Conservation (phyloP, 2,113 vertebrate genomes). For the Epinephelus lanceolatus region DNA sequence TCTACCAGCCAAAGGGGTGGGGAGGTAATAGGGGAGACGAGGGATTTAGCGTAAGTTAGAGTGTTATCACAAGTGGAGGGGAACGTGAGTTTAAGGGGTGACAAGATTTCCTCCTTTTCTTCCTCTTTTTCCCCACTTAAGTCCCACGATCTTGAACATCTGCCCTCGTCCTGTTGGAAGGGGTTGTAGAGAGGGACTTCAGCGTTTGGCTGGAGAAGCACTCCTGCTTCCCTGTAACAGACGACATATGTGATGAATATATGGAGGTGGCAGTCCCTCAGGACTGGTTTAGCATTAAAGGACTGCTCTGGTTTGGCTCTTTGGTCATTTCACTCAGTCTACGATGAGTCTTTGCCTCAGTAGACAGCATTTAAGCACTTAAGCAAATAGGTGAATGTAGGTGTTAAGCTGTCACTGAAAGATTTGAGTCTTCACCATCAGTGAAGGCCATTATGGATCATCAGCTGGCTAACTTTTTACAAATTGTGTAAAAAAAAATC, state of each 20-base stretch:
- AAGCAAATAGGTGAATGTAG: not conserved
- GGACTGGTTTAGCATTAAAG: not conserved
- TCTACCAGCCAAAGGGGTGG: slow-evolving; percentile 66
- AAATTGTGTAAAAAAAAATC: not conserved
- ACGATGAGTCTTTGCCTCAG: not conserved
- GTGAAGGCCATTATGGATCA: not conserved
- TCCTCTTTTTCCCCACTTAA: slow-evolving; percentile 61
- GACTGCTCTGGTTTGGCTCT: slow-evolving; percentile 1
- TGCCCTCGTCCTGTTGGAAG: slow-evolving; percentile 62
- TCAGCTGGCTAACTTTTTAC: not conserved
- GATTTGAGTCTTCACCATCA: not conserved
- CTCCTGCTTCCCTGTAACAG: slow-evolving; percentile 91
- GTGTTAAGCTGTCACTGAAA: not conserved
- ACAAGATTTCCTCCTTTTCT: slow-evolving; percentile 59
- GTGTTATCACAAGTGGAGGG: slow-evolving; percentile 68
- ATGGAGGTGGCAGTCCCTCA: not conserved
- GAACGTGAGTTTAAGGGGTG: slow-evolving; percentile 43
- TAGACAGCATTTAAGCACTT: not conserved
- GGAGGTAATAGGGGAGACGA: slow-evolving; percentile 35
- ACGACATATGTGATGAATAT: slow-evolving; percentile 23
- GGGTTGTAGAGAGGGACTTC: slow-evolving; percentile 75
- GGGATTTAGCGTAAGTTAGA: slow-evolving; percentile 69
- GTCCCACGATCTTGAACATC: slow-evolving; percentile 55
- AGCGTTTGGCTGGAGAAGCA: slow-evolving; percentile 95
- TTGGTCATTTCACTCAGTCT: not conserved